phyloP scores from a whole-genome alignment of 2,888 invertebrate species.

The Tyria jacobaeae region DNA sequence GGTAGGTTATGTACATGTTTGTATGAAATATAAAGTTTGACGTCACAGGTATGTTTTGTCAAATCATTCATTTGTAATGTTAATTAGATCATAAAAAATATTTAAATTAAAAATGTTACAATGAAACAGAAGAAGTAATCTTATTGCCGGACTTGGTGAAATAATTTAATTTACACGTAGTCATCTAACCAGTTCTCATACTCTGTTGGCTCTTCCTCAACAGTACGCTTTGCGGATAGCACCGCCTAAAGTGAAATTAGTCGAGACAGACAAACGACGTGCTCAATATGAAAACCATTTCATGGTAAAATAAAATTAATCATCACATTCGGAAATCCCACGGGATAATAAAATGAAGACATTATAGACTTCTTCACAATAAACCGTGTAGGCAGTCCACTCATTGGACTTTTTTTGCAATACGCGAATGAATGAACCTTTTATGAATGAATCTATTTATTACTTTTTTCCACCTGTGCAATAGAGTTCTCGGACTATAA shows the following conservation, averaged over 20 bases:
- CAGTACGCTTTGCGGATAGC: conserved; percentile 24
- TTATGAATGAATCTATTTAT: conserved; percentile 66
- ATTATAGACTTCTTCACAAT: conserved; percentile 75
- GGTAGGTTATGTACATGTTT: too few species aligned
- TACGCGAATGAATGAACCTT: conserved; percentile 69
- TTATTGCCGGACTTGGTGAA: too few species aligned
- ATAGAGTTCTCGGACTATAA: conserved; percentile 70
- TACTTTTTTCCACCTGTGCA: conserved; percentile 73
- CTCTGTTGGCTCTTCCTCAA: neutral
- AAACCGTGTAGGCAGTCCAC: conserved; percentile 50
- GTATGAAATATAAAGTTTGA: too few species aligned
- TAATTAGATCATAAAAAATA: too few species aligned
- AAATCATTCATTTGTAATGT: too few species aligned
- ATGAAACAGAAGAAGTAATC: too few species aligned
- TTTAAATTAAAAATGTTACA: too few species aligned
- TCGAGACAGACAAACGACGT: conserved; percentile 23
- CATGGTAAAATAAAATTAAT: conserved; percentile 40
- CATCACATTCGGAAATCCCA: conserved; percentile 67
- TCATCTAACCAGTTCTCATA: too few species aligned
- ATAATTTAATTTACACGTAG: too few species aligned
- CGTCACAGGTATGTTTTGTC: too few species aligned
- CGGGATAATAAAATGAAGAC: conserved; percentile 78
- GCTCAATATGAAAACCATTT: conserved; percentile 27
- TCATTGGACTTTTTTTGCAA: conserved; percentile 62
- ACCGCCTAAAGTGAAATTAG: conserved; percentile 19